phyloP scores from a whole-genome alignment of 2,113 vertebrate species.

The Lipotes vexillifer region DNA sequence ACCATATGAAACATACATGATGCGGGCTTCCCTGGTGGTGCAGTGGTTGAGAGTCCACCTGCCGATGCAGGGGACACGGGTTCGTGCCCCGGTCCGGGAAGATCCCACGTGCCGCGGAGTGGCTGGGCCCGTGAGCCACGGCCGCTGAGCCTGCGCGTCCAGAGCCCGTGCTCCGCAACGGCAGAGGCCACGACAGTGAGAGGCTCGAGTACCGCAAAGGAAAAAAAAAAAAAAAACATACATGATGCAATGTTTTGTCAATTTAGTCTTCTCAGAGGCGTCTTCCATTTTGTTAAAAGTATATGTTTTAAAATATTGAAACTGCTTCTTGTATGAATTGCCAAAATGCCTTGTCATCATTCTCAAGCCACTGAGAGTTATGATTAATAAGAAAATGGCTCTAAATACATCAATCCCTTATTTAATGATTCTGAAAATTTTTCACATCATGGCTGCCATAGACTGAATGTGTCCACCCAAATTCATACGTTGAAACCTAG shows the following conservation, averaged over 20 bases:
- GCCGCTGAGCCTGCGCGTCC: no score
- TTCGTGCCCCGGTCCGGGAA: no score
- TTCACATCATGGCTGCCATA: background rate
- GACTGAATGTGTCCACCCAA: background rate
- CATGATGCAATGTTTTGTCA: background rate
- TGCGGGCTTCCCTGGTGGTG: no score
- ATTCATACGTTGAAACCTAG: background rate
- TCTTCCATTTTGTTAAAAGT: background rate
- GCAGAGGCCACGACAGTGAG: no score
- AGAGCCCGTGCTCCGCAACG: no score
- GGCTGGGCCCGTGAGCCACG: no score
- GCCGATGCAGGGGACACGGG: no score
- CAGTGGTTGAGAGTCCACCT: no score
- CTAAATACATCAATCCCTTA: background rate
- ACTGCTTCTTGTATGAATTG: background rate
- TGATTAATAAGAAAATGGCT: background rate
- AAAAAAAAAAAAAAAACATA: no score
- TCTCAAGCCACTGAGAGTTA: background rate
- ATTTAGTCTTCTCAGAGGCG: background rate
- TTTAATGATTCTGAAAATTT: background rate
- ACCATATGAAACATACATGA: background rate
- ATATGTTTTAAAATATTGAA: background rate
- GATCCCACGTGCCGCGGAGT: no score
- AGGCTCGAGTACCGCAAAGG: no score
- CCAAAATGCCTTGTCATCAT: background rate